Conservation (phyloP, 2,797 vertebrate genomes). For the Clarias platycephalus region DNA sequence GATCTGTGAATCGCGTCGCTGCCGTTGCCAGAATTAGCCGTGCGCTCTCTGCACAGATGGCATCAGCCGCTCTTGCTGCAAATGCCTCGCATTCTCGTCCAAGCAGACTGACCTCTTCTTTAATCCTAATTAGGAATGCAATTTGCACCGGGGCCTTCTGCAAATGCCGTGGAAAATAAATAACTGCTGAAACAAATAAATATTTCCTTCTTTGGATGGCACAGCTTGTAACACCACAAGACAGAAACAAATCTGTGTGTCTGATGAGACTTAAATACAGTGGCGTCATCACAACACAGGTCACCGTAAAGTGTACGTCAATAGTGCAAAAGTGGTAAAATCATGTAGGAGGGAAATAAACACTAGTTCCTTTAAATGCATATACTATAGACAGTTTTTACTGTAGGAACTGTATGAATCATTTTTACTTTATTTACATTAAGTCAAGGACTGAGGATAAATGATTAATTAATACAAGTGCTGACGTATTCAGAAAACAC, state of each 20-base stretch:
- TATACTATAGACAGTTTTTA: not conserved
- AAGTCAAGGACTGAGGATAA: not conserved
- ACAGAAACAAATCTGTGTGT: not conserved
- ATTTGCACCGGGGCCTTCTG: constrained; percentile 70
- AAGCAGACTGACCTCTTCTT: constrained; percentile 74
- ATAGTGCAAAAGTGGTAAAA: constrained; percentile 35
- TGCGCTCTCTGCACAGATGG: constrained; percentile 77
- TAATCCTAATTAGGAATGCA: constrained; percentile 84
- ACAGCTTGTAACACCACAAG: constrained; percentile 11
- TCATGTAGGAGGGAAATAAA: constrained; percentile 41
- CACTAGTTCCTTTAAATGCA: constrained; percentile 40
- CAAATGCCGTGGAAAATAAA: constrained; percentile 67
- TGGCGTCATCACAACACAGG: constrained; percentile 10
- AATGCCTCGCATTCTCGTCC: constrained; percentile 77
- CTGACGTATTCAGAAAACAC: not conserved
- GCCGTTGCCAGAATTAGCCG: constrained; percentile 77
- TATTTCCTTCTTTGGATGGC: constrained; percentile 38
- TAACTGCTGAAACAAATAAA: constrained; percentile 43
- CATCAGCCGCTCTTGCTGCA: constrained; percentile 67
- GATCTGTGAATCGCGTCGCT: constrained; percentile 70
- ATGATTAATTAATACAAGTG: not conserved
- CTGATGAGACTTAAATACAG: not conserved
- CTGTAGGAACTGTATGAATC: not conserved
- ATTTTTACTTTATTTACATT: not conserved
- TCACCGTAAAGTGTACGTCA: constrained; percentile 36